Percentiles rank a stretch among this genome's conserved stretches.
phyloP scores from a whole-genome alignment of 2,888 invertebrate genomes.

The Oscheius myriophilus region DNA sequence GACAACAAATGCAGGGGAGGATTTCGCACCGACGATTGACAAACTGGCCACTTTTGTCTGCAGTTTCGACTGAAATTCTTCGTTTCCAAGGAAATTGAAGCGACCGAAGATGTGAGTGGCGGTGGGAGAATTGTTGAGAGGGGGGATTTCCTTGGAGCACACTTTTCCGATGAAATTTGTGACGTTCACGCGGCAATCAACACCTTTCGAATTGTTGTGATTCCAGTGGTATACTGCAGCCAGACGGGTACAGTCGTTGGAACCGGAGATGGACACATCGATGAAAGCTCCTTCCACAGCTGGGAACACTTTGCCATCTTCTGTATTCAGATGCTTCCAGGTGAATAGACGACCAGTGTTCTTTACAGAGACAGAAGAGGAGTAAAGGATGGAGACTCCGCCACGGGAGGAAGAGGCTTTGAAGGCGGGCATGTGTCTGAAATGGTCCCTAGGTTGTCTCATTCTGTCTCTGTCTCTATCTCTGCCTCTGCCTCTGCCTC shows the following conservation, averaged over 20 bases:
- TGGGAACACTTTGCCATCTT: conserved; percentile 16
- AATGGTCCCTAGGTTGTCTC: too few species aligned
- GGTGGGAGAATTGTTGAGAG: neutral
- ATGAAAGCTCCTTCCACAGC: conserved; percentile 22
- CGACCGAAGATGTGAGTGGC: conserved; percentile 11
- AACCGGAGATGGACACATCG: neutral
- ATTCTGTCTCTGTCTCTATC: too few species aligned
- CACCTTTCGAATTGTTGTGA: conserved; percentile 15
- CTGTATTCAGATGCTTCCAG: conserved; percentile 23
- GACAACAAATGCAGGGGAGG: too few species aligned
- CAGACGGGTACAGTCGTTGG: neutral
- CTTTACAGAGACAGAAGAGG: neutral
- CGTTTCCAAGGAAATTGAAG: conserved; percentile 8
- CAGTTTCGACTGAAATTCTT: neutral
- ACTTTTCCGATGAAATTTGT: conserved; percentile 13
- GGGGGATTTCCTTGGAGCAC: conserved; percentile 2
- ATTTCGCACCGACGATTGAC: too few species aligned
- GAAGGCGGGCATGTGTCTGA: conserved; percentile 21
- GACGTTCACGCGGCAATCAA: conserved; percentile 9
- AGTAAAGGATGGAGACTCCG: conserved; percentile 11
- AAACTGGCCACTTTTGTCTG: neutral
- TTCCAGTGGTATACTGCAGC: conserved; percentile 16
- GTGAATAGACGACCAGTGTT: conserved; percentile 14
- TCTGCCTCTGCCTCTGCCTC: too few species aligned
- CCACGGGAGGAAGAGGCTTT: conserved; percentile 8